Evolutionary conservation across 2,888 invertebrate genomes (phyloP).

Genomic region (Oithona nana): DNA sequence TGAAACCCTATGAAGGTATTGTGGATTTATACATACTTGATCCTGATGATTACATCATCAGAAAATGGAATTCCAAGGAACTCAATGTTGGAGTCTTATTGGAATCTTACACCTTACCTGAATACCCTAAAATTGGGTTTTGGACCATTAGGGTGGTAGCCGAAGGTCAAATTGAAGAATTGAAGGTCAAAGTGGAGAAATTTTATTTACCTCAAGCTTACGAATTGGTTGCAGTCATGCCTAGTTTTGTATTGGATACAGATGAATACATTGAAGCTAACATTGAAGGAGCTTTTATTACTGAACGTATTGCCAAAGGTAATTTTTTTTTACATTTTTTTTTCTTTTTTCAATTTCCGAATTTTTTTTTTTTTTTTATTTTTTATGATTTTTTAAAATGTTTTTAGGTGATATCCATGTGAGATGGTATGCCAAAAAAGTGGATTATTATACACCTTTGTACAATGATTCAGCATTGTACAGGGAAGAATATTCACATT

Average conservation of each 20-base stretch:
- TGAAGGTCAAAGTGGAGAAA: conserved; percentile 27
- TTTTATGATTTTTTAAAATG: too few species aligned
- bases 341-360: too few species aligned
- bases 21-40: conserved; percentile 29
- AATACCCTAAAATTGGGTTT: conserved; percentile 25
- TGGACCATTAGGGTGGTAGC: conserved; percentile 29
- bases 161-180: conserved; percentile 26
- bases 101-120: conserved; percentile 26
- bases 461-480: not conserved
- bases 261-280: conserved; percentile 25
- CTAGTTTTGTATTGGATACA: conserved; percentile 26
- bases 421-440: conserved; percentile 22
- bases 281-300: conserved; percentile 21
- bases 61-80: conserved; percentile 28
- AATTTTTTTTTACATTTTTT: too few species aligned
- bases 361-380: too few species aligned
- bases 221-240: conserved; percentile 27
- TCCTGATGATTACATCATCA: conserved; percentile 28
- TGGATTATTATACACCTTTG: not conserved
- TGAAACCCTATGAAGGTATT: conserved; percentile 29
- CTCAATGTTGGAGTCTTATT: conserved; percentile 29
- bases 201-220: conserved; percentile 27
- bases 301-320: conserved; percentile 23
- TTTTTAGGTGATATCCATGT: conserved; percentile 27
- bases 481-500: not conserved